phyloP scores from a whole-genome alignment of 2,888 invertebrate genomes.

The Ptilodon capucinus region DNA sequence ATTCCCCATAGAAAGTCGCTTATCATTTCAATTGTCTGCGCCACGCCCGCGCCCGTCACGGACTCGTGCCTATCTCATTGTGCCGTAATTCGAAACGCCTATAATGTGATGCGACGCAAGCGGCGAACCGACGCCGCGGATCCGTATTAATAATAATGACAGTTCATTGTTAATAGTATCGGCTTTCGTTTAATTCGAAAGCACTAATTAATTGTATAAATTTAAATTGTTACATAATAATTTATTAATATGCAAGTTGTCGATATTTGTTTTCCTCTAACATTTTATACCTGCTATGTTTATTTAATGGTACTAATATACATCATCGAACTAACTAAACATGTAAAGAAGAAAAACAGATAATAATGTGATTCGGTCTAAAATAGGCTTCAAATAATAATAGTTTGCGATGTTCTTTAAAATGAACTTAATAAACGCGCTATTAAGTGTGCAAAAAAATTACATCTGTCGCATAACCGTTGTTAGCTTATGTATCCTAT shows the following conservation, averaged over 20 bases:
- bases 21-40: constrained; percentile 76
- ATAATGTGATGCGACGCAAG: constrained; percentile 26
- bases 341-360: too few relatives aligned
- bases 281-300: background rate
- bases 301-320: background rate
- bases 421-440: too few relatives aligned
- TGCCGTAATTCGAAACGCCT: constrained; percentile 49
- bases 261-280: background rate
- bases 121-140: constrained; percentile 1
- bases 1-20: constrained; percentile 66
- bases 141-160: constrained; percentile 5
- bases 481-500: background rate
- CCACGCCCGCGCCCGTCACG: constrained; percentile 59
- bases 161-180: background rate
- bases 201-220: background rate
- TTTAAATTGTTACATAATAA: background rate
- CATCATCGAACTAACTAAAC: too few relatives aligned
- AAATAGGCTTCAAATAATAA: too few relatives aligned
- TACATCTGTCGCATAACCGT: background rate
- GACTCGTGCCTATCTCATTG: constrained; percentile 58
- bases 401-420: too few relatives aligned
- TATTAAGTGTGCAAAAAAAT: background rate
- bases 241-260: background rate
- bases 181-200: background rate
- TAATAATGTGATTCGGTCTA: too few relatives aligned